phyloP scores from a whole-genome alignment of 2,113 vertebrate genomes.

The Emydura subglobosa region DNA sequence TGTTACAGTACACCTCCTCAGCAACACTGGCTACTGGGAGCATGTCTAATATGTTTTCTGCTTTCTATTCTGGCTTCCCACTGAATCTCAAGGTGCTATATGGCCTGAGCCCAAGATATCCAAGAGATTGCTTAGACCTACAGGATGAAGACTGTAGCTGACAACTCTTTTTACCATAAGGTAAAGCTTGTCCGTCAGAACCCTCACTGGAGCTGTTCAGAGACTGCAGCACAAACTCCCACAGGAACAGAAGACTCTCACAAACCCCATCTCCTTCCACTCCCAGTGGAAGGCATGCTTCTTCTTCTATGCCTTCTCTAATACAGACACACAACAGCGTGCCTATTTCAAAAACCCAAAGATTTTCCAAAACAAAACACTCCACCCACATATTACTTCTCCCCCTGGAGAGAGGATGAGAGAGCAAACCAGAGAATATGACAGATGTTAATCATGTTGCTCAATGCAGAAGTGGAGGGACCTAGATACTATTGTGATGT shows the following conservation, averaged over 20 bases:
- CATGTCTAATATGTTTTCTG: not conserved
- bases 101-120: not conserved
- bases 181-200: not conserved
- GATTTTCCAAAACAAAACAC: not conserved
- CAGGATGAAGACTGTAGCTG: not conserved
- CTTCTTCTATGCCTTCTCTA: not conserved
- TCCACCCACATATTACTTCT: no score
- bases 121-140: not conserved
- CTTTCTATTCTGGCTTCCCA: not conserved
- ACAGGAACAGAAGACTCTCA: not conserved
- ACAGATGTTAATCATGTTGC: no score
- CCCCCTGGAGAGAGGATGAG: no score
- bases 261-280: not conserved
- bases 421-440: no score
- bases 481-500: not conserved
- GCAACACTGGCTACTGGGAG: no score
- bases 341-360: not conserved
- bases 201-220: no score
- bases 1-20: not conserved
- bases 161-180: not conserved
- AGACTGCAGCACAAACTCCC: not conserved
- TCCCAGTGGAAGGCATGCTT: not conserved
- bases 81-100: not conserved
- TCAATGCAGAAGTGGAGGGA: no score
- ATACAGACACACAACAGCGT: not conserved